A percentile compares a stretch with the other conserved stretches of the same genome.
phyloP scores from a whole-genome alignment of 92 coral and sea anemone genomes.

The Zoanthus sansibaricus region DNA sequence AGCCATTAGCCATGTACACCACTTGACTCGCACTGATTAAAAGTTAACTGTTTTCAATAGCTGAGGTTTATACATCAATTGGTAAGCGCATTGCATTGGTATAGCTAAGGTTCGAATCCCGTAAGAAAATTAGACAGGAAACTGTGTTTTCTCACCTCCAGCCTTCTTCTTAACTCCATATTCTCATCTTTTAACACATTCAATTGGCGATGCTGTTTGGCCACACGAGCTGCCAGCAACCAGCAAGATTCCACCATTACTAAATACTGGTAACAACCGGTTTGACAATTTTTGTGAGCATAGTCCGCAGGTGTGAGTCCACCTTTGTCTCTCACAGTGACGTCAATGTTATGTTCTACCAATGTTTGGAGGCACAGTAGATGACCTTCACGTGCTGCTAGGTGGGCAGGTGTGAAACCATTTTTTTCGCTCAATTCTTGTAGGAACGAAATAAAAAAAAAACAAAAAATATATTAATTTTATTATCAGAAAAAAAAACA shows the following conservation, averaged over 20 bases:
- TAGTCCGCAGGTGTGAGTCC: constrained; percentile 86
- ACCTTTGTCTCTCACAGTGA: constrained; percentile 81
- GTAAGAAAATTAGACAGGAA: neutral
- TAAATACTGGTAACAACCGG: constrained; percentile 89
- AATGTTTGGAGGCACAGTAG: constrained; percentile 86
- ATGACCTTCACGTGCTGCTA: constrained; percentile 95
- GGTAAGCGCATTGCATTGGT: too few relatives aligned
- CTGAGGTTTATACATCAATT: too few relatives aligned
- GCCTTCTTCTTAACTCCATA: constrained; percentile 72
- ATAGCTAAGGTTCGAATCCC: neutral
- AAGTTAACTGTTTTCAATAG: too few relatives aligned
- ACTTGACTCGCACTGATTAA: too few relatives aligned
- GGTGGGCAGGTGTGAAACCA: constrained; percentile 89
- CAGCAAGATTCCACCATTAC: constrained; percentile 93
- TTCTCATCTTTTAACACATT: constrained; percentile 78
- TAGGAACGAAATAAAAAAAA: neutral
- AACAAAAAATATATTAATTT: neutral
- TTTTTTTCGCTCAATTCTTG: constrained; percentile 73
- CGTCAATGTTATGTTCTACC: constrained; percentile 89
- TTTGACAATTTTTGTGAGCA: constrained; percentile 88
- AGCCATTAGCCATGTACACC: too few relatives aligned
- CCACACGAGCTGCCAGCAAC: constrained; percentile 80
- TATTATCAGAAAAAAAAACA: neutral
- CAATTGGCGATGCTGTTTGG: constrained; percentile 73
- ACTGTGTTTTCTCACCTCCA: constrained; percentile 64